These are phyloP conservation scores for Ptychoptera contaminata DNA, from an alignment of 2,888 invertebrate genomes.

Conservation along the genomic window DNA sequence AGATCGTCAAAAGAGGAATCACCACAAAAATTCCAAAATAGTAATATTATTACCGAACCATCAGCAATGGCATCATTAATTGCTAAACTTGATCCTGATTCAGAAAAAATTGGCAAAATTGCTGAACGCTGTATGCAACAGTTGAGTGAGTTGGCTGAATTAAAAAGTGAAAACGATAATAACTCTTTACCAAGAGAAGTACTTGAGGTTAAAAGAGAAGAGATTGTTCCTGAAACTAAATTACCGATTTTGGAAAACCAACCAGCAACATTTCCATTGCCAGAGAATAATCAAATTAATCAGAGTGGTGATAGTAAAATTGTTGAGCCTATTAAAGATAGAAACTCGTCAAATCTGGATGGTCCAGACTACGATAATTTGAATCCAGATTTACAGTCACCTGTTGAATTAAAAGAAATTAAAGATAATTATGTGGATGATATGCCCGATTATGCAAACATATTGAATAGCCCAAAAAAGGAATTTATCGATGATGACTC, in stretches of 20 bases:
- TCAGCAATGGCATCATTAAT: conserved; percentile 21
- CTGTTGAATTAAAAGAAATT: background rate
- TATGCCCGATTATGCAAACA: conserved; percentile 15
- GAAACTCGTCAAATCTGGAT: conserved; percentile 6
- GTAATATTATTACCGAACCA: conserved; percentile 23
- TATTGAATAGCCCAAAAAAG: conserved; percentile 1
- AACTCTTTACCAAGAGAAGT: conserved; percentile 15
- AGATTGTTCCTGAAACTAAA: no score
- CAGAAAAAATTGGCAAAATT: conserved; percentile 34
- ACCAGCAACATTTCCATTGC: no score
- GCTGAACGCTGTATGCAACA: conserved; percentile 33
- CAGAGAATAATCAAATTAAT: no score
- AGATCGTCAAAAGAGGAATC: conserved; percentile 24
- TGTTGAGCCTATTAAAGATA: no score
- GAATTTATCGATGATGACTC: no score
- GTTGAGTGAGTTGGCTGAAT: conserved; percentile 20
- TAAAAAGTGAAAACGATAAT: conserved; percentile 20
- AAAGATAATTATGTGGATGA: conserved; percentile 9
- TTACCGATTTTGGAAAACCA: no score
- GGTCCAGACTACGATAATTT: conserved; percentile 31
- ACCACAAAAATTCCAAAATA: no score
- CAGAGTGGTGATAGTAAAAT: no score
- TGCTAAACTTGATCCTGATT: conserved; percentile 36
- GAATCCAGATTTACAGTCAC: conserved; percentile 8
- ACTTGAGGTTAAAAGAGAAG: no score